phyloP scores from a whole-genome alignment of 2,113 vertebrate species.

The Mixornis gularis region DNA sequence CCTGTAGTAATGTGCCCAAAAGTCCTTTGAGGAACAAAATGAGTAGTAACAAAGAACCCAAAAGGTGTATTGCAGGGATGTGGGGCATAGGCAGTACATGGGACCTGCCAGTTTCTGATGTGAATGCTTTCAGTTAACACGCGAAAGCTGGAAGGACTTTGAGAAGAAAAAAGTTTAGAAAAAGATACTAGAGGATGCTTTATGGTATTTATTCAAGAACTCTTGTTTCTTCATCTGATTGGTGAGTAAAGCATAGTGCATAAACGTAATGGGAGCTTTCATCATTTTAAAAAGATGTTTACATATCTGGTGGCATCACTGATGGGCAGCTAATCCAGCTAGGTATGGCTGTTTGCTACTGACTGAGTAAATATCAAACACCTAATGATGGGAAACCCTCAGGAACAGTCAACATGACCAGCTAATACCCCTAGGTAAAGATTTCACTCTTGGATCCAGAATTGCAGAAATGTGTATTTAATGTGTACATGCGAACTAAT shows the following conservation, averaged over 20 bases:
- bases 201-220: not conserved
- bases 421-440: not conserved
- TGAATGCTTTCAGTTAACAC: not conserved
- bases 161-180: not conserved
- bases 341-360: not conserved
- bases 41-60: not conserved
- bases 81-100: not conserved
- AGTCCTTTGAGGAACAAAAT: not conserved
- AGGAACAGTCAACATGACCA: not conserved
- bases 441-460: not conserved
- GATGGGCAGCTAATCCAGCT: not conserved
- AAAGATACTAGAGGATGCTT: not conserved
- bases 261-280: not conserved
- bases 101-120: not conserved
- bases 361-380: not conserved
- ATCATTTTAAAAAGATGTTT: not conserved
- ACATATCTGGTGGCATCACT: not conserved
- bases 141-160: not conserved
- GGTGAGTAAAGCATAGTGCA: not conserved
- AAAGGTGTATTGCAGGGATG: not conserved
- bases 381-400: not conserved
- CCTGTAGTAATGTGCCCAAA: rapidly evolving
- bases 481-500: rapidly evolving
- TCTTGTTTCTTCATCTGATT: not conserved
- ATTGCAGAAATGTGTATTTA: not conserved